Evolutionary conservation across 2,888 invertebrate species (phyloP).

Genomic region (Sinotaia quadrata): DNA sequence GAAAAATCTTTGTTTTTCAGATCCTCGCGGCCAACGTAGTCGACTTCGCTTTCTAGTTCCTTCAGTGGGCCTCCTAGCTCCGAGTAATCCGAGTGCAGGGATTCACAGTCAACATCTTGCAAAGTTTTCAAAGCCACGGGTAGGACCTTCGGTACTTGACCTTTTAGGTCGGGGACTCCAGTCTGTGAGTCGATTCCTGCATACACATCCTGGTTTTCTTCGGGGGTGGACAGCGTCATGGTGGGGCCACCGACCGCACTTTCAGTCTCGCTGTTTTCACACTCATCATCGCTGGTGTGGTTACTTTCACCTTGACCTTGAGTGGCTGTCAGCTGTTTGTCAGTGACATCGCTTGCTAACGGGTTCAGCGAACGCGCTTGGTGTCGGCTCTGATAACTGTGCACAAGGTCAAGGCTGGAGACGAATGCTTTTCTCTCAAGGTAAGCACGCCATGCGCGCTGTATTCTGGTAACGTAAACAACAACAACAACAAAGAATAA

Average conservation of each 20-base stretch:
- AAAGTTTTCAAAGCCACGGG: conserved; percentile 10
- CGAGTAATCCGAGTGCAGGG: conserved; percentile 63
- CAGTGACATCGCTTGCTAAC: not conserved
- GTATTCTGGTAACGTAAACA: conserved; percentile 45
- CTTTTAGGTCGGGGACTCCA: not conserved
- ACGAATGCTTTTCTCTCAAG: conserved; percentile 23
- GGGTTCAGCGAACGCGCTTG: not conserved
- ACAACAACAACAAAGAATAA: too few relatives aligned
- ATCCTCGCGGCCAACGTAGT: conserved; percentile 43
- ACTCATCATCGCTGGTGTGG: conserved; percentile 29
- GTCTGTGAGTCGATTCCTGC: not conserved
- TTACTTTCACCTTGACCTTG: not conserved
- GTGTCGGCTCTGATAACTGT: not conserved
- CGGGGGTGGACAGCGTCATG: conserved; percentile 42
- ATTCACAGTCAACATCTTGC: conserved; percentile 47
- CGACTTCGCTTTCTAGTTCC: conserved; percentile 53
- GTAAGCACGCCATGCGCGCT: conserved; percentile 55
- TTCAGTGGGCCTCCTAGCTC: conserved; percentile 60
- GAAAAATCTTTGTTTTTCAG: conserved; percentile 30
- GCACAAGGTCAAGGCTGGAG: not conserved
- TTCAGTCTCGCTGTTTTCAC: conserved; percentile 42
- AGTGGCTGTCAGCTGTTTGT: not conserved
- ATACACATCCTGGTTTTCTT: conserved; percentile 37
- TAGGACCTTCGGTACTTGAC: not conserved
- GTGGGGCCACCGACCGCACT: conserved; percentile 36